Evolutionary conservation across 1,140 invertebrate species (phyloP).

Genomic region (Chrysopa pallens): DNA sequence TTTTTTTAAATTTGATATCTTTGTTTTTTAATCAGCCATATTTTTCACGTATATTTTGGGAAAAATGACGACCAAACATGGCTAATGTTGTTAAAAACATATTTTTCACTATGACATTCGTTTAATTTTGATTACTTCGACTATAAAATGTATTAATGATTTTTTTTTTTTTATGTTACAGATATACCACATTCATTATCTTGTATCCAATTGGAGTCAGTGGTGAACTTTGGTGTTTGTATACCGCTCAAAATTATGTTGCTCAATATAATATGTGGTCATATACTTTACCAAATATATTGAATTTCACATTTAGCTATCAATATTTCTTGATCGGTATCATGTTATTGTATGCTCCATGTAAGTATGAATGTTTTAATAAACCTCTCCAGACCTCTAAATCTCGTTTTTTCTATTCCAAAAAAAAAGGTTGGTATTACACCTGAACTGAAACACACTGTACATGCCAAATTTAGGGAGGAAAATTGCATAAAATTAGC

Average conservation of each 20-base stretch:
- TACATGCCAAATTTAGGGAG: too few relatives aligned
- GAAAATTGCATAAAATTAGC: not conserved
- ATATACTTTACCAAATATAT: slow-evolving; percentile 60
- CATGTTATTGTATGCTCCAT: slow-evolving; percentile 75
- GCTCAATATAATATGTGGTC: slow-evolving; percentile 47
- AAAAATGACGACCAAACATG: too few relatives aligned
- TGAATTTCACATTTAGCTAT: slow-evolving; percentile 79
- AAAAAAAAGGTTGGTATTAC: not conserved
- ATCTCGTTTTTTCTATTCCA: not conserved
- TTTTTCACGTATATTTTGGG: not conserved
- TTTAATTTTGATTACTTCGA: not conserved
- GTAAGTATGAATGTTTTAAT: slow-evolving; percentile 26
- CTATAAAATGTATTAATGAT: not conserved
- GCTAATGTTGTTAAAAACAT: too few relatives aligned
- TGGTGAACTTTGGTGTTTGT: slow-evolving; percentile 80
- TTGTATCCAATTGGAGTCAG: slow-evolving; percentile 89
- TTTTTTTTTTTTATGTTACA: slow-evolving; percentile 25
- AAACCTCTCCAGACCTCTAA: not conserved
- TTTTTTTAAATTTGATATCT: not conserved
- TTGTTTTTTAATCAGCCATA: too few relatives aligned
- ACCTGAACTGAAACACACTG: too few relatives aligned
- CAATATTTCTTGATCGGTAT: slow-evolving; percentile 54
- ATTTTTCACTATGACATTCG: not conserved
- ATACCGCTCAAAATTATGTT: slow-evolving; percentile 51
- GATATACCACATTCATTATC: slow-evolving; percentile 82